These are phyloP conservation scores for Eidolon dupreanum DNA, from an alignment of 2,797 vertebrate species.

Conservation along the genomic window DNA sequence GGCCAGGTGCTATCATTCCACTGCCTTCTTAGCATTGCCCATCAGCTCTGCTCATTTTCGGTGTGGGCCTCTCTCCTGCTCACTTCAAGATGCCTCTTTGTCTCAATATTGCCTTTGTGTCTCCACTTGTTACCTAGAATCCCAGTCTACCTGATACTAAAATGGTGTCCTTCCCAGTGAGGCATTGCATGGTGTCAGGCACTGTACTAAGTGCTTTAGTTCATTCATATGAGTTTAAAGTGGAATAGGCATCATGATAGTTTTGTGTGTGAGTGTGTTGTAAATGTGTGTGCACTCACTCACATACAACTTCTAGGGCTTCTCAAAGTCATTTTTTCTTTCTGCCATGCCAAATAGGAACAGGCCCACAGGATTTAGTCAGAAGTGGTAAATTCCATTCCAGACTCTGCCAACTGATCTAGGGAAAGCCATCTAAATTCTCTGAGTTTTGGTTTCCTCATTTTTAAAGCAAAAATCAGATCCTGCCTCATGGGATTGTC, in stretches of 20 bases:
- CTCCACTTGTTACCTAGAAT: too few species aligned
- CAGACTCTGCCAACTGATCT: not conserved
- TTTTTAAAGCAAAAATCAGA: not conserved
- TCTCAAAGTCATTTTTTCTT: not conserved
- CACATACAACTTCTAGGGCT: not conserved
- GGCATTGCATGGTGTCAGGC: not conserved
- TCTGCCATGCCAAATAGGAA: not conserved
- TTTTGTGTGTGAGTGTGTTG: not conserved
- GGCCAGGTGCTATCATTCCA: not conserved
- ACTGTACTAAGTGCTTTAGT: not conserved
- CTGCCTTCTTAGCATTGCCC: not conserved
- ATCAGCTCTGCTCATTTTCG: not conserved
- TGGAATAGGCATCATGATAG: not conserved
- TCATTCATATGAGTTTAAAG: not conserved
- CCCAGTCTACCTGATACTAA: not conserved
- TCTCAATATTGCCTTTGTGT: not conserved
- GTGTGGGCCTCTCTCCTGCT: not conserved
- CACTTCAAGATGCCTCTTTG: not conserved
- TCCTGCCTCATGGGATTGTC: accelerated
- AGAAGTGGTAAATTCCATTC: not conserved
- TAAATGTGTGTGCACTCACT: accelerated
- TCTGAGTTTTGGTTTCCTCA: not conserved
- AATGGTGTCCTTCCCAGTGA: not conserved
- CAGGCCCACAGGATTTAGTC: not conserved
- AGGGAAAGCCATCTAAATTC: not conserved